Evolutionary conservation across 2,888 invertebrate genomes (phyloP).

Genomic region (Balanococcus diminutus): DNA sequence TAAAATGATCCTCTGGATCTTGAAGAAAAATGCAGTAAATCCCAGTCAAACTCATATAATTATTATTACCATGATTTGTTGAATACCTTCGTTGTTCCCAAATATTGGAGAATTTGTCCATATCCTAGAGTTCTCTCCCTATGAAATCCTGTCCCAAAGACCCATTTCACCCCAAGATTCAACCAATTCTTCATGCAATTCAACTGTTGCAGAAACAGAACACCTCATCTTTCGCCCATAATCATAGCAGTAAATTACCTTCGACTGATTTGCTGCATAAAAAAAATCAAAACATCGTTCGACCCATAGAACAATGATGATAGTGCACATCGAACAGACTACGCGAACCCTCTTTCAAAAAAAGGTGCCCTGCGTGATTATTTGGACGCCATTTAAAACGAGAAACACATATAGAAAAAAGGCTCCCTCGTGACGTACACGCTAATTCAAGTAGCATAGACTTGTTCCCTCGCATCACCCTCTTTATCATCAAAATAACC

Average conservation of each 20-base stretch:
- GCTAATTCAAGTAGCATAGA: neutral
- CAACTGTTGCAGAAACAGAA: neutral
- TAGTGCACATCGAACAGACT: neutral
- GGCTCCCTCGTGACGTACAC: slow-evolving; percentile 10
- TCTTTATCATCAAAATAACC: neutral
- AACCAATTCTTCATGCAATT: no score
- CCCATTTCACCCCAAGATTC: no score
- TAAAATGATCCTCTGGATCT: no score
- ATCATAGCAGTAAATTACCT: neutral
- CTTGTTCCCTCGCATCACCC: neutral
- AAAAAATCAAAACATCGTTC: neutral
- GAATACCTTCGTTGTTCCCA: no score
- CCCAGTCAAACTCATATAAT: no score
- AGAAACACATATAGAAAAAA: neutral
- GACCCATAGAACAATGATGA: neutral
- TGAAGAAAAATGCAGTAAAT: no score
- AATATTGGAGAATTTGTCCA: no score
- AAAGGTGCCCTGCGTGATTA: neutral
- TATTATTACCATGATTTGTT: no score
- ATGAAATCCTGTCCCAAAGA: no score
- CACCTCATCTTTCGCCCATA: neutral
- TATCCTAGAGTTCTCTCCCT: no score
- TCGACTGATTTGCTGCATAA: neutral
- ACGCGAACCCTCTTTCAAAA: neutral
- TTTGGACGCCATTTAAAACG: slow-evolving; percentile 3